A percentile compares a stretch with the other conserved stretches of the same genome.
phyloP scores from a whole-genome alignment of 2,113 vertebrate species.

The Eubucco bourcierii region DNA sequence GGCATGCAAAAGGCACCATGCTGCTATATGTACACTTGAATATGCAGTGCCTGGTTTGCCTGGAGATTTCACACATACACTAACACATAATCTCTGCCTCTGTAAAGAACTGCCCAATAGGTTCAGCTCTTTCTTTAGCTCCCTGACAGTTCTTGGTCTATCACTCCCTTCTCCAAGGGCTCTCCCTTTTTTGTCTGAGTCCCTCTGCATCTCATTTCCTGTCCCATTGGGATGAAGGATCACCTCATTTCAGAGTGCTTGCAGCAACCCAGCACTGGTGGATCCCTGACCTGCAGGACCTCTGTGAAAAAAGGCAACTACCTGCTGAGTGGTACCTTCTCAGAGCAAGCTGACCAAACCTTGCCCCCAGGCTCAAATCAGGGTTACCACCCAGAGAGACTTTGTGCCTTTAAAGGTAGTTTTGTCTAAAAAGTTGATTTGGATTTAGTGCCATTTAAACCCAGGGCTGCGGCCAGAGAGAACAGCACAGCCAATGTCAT shows the following conservation, averaged over 20 bases:
- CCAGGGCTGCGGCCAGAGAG: background rate
- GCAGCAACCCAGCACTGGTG: background rate
- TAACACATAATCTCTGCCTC: background rate
- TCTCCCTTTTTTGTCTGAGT: background rate
- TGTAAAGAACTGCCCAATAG: background rate
- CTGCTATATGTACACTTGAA: background rate
- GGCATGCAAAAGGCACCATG: background rate
- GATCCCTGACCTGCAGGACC: background rate
- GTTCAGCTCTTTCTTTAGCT: background rate
- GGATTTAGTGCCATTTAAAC: background rate
- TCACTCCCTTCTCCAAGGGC: rapidly evolving
- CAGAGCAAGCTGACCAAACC: background rate
- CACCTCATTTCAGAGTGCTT: background rate
- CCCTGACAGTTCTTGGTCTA: background rate
- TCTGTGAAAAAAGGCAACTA: background rate
- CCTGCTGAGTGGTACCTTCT: background rate
- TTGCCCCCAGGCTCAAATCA: background rate
- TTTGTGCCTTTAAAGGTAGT: background rate
- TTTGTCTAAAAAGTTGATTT: background rate
- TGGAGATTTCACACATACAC: background rate
- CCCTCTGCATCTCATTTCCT: background rate
- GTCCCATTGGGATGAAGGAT: background rate
- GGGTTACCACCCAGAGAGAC: background rate
- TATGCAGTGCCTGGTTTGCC: background rate
- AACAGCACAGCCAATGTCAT: background rate